phyloP scores from a whole-genome alignment of 2,113 vertebrate species.

The Pedionomus torquatus region DNA sequence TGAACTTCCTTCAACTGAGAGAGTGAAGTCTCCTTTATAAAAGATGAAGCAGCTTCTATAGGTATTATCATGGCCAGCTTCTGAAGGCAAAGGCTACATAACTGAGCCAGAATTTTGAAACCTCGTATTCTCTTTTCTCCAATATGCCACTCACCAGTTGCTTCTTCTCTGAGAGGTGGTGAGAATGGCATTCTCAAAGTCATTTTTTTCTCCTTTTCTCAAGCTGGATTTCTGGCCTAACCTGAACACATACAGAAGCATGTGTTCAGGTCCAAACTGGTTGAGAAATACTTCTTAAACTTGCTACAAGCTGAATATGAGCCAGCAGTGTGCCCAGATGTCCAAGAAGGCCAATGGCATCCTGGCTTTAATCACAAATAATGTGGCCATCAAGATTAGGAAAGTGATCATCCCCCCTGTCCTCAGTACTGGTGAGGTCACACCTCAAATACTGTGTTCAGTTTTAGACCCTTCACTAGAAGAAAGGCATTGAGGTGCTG shows the following conservation, averaged over 20 bases:
- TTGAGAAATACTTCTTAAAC: not conserved
- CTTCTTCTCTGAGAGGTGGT: not conserved
- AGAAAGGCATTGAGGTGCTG: not conserved
- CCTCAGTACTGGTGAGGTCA: not conserved
- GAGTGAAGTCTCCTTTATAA: not conserved
- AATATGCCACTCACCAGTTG: not conserved
- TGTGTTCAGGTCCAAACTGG: not conserved
- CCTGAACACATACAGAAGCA: not conserved
- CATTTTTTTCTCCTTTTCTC: not conserved
- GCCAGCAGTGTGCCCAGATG: not conserved
- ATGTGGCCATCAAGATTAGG: not conserved
- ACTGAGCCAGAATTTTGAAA: not conserved
- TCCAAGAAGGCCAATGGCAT: not conserved
- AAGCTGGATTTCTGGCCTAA: not conserved
- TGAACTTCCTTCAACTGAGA: not conserved
- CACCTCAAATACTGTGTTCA: not conserved
- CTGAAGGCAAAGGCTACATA: not conserved
- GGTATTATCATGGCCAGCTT: not conserved
- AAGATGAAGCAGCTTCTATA: not conserved
- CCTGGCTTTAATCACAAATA: not conserved
- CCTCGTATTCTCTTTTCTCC: not conserved
- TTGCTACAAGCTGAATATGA: not conserved
- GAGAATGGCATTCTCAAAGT: not conserved
- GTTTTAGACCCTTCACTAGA: not conserved
- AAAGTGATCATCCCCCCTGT: not conserved